phyloP scores from a whole-genome alignment of 2,797 vertebrate genomes.

The Scleropages formosus region DNA sequence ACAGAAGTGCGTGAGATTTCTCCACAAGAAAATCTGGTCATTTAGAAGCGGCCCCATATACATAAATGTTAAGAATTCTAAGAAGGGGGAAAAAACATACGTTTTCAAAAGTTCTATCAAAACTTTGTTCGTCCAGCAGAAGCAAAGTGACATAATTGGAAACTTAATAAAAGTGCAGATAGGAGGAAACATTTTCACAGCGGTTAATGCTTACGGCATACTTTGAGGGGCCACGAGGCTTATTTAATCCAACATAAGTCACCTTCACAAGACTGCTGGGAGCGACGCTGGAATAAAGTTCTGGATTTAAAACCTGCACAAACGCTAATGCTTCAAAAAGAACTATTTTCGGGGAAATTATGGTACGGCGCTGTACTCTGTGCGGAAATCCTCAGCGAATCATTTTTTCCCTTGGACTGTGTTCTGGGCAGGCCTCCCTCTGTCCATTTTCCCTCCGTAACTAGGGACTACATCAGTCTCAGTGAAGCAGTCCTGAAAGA shows the following conservation, averaged over 20 bases:
- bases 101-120: constrained; percentile 11
- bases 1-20: not conserved
- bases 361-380: not conserved
- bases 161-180: constrained; percentile 21
- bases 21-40: not conserved
- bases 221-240: not conserved
- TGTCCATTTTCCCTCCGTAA: not conserved
- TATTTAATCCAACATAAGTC: constrained; percentile 15
- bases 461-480: not conserved
- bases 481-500: not conserved
- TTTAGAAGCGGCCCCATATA: no score
- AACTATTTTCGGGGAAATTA: constrained; percentile 23
- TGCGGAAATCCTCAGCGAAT: not conserved
- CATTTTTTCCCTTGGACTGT: not conserved
- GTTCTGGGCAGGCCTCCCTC: not conserved
- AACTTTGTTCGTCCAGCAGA: constrained; percentile 18
- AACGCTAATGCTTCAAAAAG: constrained; percentile 2
- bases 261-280: constrained; percentile 11
- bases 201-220: constrained; percentile 17
- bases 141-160: constrained; percentile 26
- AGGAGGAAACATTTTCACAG: not conserved
- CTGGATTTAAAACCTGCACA: constrained; percentile 10
- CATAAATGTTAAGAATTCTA: not conserved
- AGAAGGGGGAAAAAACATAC: not conserved
- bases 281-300: not conserved